Conservation (phyloP, 2,797 vertebrate genomes). For the Microchirus variegatus region DNA sequence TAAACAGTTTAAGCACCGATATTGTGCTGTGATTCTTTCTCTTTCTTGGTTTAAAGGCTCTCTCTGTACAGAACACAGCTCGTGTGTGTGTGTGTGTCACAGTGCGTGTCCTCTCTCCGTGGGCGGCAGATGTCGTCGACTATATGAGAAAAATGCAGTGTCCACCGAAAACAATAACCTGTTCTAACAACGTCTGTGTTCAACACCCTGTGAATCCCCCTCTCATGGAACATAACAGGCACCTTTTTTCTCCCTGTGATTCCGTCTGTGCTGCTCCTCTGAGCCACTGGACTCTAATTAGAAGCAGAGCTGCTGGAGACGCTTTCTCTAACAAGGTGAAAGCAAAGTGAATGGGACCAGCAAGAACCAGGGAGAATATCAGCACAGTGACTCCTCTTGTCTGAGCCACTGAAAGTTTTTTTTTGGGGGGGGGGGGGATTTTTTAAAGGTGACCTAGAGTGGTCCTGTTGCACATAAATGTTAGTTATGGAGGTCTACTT, state of each 20-base stretch:
- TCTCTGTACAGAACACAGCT: slow-evolving; percentile 12
- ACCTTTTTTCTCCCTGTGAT: slow-evolving; percentile 63
- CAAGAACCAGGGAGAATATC: slow-evolving; percentile 72
- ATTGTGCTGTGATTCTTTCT: too few species aligned
- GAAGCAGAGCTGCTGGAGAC: slow-evolving; percentile 77
- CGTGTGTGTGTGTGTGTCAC: slow-evolving; percentile 30
- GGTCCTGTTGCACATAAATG: too few species aligned
- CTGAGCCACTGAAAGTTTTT: slow-evolving; percentile 70
- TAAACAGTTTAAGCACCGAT: slow-evolving; percentile 17
- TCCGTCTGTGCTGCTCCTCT: slow-evolving; percentile 66
- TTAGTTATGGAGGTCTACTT: too few species aligned
- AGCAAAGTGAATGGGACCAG: slow-evolving; percentile 78
- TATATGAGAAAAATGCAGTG: slow-evolving; percentile 57
- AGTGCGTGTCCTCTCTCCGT: slow-evolving; percentile 33
- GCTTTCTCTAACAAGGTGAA: slow-evolving; percentile 77
- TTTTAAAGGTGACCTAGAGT: too few species aligned
- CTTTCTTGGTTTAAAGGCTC: slow-evolving; percentile 14
- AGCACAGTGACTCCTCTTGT: slow-evolving; percentile 66
- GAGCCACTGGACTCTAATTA: slow-evolving; percentile 79
- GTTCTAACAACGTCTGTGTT: slow-evolving; percentile 75
- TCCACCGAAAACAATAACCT: slow-evolving; percentile 63
- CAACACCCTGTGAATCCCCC: slow-evolving; percentile 77
- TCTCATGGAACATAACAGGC: slow-evolving; percentile 79
- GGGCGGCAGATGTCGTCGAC: slow-evolving; percentile 70
- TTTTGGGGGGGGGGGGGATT: too few species aligned